Evolutionary conservation across 2,113 vertebrate species (phyloP).

Genomic region (Tetrao urogallus): DNA sequence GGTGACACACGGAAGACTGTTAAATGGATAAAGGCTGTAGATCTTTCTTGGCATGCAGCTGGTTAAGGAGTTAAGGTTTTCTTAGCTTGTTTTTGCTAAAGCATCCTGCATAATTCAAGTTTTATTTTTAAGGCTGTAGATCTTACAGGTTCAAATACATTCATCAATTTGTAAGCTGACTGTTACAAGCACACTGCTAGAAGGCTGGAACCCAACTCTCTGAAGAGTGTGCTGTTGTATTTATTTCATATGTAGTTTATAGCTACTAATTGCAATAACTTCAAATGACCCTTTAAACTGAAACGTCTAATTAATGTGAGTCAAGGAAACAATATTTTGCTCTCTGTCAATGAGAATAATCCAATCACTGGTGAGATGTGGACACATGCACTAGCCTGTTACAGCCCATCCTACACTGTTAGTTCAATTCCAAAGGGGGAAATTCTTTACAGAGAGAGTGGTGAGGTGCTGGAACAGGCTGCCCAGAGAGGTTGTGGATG

Average conservation of each 20-base stretch:
- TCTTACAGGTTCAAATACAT: not conserved
- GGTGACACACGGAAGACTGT: not conserved
- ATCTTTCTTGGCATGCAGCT: not conserved
- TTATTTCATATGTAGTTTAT: not conserved
- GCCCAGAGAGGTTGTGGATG: too few species aligned
- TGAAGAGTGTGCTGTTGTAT: not conserved
- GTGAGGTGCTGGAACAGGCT: too few species aligned
- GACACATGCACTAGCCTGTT: not conserved
- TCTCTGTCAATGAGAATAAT: not conserved
- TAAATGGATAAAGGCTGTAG: not conserved
- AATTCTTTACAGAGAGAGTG: too few species aligned
- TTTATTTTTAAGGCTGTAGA: not conserved
- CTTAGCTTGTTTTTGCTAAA: not conserved
- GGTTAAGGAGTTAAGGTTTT: rapidly evolving
- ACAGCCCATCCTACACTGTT: not conserved
- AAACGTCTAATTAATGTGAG: not conserved
- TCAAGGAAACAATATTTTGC: not conserved
- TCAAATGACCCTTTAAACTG: not conserved
- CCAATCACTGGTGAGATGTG: not conserved
- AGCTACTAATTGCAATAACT: not conserved
- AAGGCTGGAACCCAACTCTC: not conserved
- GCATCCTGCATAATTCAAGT: not conserved
- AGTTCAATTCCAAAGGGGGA: not conserved
- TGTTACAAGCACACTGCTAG: not conserved
- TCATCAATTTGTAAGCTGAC: not conserved